A percentile compares a stretch with the other conserved stretches of the same genome.
phyloP scores from a whole-genome alignment of 2,113 vertebrate species.

The Columbina picui region DNA sequence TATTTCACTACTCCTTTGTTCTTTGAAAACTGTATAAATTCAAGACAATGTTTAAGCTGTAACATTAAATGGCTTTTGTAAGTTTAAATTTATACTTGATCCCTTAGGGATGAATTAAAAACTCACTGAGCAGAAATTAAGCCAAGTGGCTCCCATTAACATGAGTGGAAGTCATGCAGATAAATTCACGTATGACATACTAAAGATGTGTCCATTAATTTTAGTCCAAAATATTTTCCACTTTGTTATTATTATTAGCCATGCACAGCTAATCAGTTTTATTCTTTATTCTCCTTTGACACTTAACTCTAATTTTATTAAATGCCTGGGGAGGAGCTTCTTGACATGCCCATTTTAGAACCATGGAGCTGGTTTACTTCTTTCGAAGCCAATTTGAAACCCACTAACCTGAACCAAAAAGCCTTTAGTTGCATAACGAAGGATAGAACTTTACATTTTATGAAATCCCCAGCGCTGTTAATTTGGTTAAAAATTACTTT shows the following conservation, averaged over 20 bases:
- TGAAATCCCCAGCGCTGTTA: not conserved
- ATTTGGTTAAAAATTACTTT: not conserved
- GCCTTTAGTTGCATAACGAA: not conserved
- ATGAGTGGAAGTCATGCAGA: constrained; percentile 32
- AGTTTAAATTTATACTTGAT: constrained; percentile 58
- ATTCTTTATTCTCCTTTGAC: not conserved
- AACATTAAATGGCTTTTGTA: constrained; percentile 37
- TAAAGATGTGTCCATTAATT: constrained; percentile 43
- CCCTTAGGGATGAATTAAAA: constrained; percentile 49
- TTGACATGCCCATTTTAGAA: not conserved
- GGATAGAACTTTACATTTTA: not conserved
- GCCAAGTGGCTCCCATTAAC: constrained; percentile 26
- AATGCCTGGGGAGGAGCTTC: not conserved
- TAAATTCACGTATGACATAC: constrained; percentile 30
- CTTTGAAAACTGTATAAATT: not conserved
- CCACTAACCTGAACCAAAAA: not conserved
- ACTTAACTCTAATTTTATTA: constrained; percentile 14
- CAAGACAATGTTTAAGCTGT: constrained; percentile 2
- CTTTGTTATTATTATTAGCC: not conserved
- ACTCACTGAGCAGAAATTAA: constrained; percentile 33
- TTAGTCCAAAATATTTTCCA: constrained; percentile 42
- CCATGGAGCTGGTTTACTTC: not conserved
- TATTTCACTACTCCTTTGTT: constrained; percentile 4
- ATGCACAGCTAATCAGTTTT: not conserved
- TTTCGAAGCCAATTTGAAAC: not conserved